phyloP scores from a whole-genome alignment of 2,113 vertebrate species.

The Chamaea fasciata region DNA sequence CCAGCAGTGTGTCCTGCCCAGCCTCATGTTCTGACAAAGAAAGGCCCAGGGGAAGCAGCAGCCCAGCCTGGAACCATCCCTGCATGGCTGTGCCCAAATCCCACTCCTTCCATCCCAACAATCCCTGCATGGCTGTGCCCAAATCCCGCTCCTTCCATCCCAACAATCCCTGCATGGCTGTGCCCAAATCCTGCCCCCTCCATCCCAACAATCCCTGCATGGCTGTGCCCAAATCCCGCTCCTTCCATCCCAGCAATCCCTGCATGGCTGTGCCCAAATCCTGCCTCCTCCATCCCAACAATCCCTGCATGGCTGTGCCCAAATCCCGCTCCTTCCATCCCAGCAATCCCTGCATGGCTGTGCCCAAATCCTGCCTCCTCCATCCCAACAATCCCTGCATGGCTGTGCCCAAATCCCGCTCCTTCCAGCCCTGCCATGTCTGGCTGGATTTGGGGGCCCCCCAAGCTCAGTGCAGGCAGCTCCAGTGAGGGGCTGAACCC shows the following conservation, averaged over 20 bases:
- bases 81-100: neutral
- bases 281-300: neutral
- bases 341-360: neutral
- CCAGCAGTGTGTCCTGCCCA: neutral
- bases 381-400: neutral
- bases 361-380: neutral
- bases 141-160: neutral
- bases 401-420: neutral
- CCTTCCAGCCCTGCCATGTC: neutral
- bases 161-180: neutral
- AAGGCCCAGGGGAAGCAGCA: neutral
- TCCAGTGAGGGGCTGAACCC: neutral
- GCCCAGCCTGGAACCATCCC: fast-evolving
- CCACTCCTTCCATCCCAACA: neutral
- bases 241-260: fast-evolving
- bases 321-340: neutral
- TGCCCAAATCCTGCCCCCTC: neutral
- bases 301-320: neutral
- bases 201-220: neutral
- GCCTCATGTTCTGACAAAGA: fast-evolving
- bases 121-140: neutral
- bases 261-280: neutral
- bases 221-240: neutral
- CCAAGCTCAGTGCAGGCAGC: neutral
- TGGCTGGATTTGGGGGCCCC: fast-evolving